These are phyloP conservation scores for Scartelaos histophorus DNA, from an alignment of 2,113 vertebrate genomes.

Conservation along the genomic window DNA sequence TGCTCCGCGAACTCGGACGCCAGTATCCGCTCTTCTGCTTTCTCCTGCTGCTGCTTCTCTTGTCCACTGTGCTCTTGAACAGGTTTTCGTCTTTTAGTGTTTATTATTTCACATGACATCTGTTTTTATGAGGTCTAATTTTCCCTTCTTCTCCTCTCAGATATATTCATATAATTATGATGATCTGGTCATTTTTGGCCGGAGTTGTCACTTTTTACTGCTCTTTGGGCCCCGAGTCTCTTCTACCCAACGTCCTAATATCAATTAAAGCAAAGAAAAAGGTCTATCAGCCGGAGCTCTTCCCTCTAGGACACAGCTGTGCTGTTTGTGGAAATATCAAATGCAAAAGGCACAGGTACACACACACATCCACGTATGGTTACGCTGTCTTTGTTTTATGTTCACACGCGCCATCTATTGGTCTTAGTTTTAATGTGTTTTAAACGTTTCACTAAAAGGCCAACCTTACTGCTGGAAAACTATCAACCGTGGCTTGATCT, in stretches of 20 bases:
- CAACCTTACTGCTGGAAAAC: conserved; percentile 92
- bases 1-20: conserved; percentile 82
- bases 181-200: conserved; percentile 96
- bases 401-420: conserved; percentile 33
- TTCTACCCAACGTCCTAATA: conserved; percentile 89
- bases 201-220: conserved; percentile 93
- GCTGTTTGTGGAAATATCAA: conserved; percentile 95
- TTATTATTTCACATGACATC: background rate
- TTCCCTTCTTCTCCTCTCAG: conserved; percentile 63
- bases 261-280: conserved; percentile 88
- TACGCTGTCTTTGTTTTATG: background rate
- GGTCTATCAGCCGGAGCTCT: conserved; percentile 90
- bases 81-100: conserved; percentile 66
- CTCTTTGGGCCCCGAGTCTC: conserved; percentile 86
- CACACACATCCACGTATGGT: background rate
- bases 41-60: conserved; percentile 80
- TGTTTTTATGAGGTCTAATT: background rate
- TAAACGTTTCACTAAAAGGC: conserved; percentile 69
- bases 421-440: background rate
- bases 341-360: conserved; percentile 93
- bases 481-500: conserved; percentile 96
- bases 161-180: conserved; percentile 91
- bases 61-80: conserved; percentile 85
- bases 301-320: conserved; percentile 91
- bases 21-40: conserved; percentile 93